Evolutionary conservation across 2,888 invertebrate species (phyloP), one percentile per base, ranked within the genome.

Genomic region (Clostera curtula): DNA sequence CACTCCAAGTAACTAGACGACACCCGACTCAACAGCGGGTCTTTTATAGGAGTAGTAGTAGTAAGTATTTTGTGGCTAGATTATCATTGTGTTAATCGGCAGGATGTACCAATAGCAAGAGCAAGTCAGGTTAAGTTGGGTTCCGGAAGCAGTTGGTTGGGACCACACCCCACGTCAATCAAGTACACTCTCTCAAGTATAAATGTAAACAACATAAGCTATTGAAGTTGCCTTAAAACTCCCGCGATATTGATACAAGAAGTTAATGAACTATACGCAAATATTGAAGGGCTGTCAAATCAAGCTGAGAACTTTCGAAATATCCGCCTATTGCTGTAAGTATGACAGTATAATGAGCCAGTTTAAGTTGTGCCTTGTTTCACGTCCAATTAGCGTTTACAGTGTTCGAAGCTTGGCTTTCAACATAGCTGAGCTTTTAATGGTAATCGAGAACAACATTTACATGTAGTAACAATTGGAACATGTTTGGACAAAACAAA

Each of bases 401-500:
- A 57, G 40, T 43, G 51, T 55, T 54, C 49, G 43, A 50, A 53
- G 52, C 49, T 51, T 48, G 59, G 47, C 56, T 63, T 66, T 61
- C 63, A 56, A 70, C 56, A 58, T 57, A 42, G 53, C 46, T 51
- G 50, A 53, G 45, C 52, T 56, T 40, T 47, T 49, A 62, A 61
- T 68, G 62, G 61, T 62, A 66, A 73, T 71, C 67, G 58, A 54
- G 64, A 56, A 39, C 58, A 64, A 56, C 58, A 67, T 73, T 70
- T 67, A 68, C 74, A 74, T 73, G 52, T 40, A 49, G 51, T 49
- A 58, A 67, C 66, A 66, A 69, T 64, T 59, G 66, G 55, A 65
- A 65, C 63, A 61, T 61, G 63, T 60, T 63, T 56, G 46, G 62
- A 67, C 70, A 56, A 64, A 64, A 74, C 70, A 75, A 75, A 72